phyloP scores from a whole-genome alignment of 2,888 invertebrate species.

The Synanthedon tipuliformis region DNA sequence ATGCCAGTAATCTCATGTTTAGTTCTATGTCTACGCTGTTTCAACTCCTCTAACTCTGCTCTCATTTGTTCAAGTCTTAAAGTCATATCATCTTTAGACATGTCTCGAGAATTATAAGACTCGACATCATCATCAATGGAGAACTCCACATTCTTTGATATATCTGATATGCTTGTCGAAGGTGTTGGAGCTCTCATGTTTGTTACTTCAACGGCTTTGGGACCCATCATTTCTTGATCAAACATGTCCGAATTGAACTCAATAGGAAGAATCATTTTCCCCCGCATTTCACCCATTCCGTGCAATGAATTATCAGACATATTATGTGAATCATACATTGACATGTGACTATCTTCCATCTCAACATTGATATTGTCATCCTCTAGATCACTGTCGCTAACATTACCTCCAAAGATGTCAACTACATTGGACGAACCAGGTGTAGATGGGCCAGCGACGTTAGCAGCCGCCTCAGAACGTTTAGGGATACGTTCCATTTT shows the following conservation, averaged over 20 bases:
- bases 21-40: constrained; percentile 79
- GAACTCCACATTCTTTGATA: constrained; percentile 23
- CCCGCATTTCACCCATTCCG: constrained; percentile 20
- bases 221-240: constrained; percentile 11
- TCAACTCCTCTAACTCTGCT: constrained; percentile 80
- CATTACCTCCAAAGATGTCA: constrained; percentile 92
- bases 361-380: constrained; percentile 85
- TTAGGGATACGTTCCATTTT: constrained; percentile 28
- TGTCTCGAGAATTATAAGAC: constrained; percentile 27
- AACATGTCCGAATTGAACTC: constrained; percentile 53
- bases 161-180: constrained; percentile 18
- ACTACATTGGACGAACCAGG: constrained; percentile 49
- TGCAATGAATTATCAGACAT: constrained; percentile 72
- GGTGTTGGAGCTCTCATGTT: constrained; percentile 16
- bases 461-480: constrained; percentile 14
- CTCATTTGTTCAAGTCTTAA: constrained; percentile 78
- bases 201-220: constrained; percentile 1
- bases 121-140: constrained; percentile 41
- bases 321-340: constrained; percentile 78
- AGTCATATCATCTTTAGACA: constrained; percentile 65
- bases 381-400: constrained; percentile 87
- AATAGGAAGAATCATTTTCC: constrained; percentile 27
- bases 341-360: constrained; percentile 82
- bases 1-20: constrained; percentile 86
- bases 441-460: constrained; percentile 20